Evolutionary conservation across 2,888 invertebrate species (phyloP).

Genomic region (Scotopteryx bipunctaria): DNA sequence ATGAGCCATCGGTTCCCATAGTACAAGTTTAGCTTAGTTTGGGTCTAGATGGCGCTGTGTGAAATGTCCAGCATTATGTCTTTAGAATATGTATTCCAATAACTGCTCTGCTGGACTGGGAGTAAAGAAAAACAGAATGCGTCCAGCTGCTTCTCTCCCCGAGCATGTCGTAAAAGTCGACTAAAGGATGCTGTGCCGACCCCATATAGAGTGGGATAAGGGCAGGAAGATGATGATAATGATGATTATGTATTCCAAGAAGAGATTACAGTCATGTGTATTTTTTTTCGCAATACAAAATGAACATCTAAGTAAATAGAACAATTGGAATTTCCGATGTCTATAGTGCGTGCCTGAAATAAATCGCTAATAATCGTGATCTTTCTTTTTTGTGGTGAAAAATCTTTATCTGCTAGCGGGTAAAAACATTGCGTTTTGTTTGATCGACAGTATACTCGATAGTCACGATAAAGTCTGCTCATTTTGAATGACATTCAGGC

Average conservation of each 20-base stretch:
- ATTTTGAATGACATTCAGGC: slow-evolving; percentile 45
- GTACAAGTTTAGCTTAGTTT: too few species aligned
- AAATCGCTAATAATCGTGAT: slow-evolving; percentile 8
- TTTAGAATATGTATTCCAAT: too few species aligned
- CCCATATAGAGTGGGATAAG: too few species aligned
- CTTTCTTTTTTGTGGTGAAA: slow-evolving; percentile 12
- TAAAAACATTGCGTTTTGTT: slow-evolving; percentile 44
- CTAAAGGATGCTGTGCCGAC: too few species aligned
- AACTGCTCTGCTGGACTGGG: too few species aligned
- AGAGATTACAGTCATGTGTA: background rate
- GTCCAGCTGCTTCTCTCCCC: too few species aligned
- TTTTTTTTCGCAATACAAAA: slow-evolving; percentile 20
- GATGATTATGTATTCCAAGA: slow-evolving; percentile 25
- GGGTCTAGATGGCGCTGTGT: too few species aligned
- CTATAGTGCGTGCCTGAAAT: slow-evolving; percentile 12
- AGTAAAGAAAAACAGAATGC: too few species aligned
- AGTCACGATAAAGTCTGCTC: slow-evolving; percentile 47
- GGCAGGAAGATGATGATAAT: too few species aligned
- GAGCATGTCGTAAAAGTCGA: too few species aligned
- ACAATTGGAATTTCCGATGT: slow-evolving; percentile 24
- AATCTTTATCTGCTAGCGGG: slow-evolving; percentile 22
- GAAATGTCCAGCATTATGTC: too few species aligned
- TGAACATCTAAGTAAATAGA: slow-evolving; percentile 14
- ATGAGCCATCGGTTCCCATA: too few species aligned
- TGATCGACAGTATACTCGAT: slow-evolving; percentile 42